Percentiles rank a stretch among this genome's conserved stretches.
Conservation (phyloP, 2,888 invertebrate genomes). For the Heteromyza rotundicornis region DNA sequence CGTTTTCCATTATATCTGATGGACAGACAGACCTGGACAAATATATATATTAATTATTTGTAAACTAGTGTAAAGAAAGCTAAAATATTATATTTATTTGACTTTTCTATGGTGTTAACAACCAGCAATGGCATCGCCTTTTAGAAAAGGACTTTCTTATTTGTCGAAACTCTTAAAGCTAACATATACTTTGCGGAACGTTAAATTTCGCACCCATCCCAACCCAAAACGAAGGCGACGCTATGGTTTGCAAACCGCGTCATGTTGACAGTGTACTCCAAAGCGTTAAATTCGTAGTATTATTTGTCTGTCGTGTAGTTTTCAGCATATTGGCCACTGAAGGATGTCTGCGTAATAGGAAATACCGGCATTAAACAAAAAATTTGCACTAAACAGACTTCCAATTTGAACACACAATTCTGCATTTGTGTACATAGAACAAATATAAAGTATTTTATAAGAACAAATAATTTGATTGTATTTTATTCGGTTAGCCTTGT, state of each 20-base stretch:
- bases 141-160: constrained; percentile 14
- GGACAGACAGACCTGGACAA: too few species aligned
- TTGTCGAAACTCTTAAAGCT: constrained; percentile 14
- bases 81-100: constrained; percentile 1
- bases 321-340: too few species aligned
- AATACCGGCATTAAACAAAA: background rate
- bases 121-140: background rate
- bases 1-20: too few species aligned
- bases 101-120: background rate
- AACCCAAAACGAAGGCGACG: background rate
- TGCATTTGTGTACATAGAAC: background rate
- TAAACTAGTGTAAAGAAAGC: background rate
- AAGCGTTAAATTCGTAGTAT: background rate
- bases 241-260: background rate
- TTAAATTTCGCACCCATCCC: too few species aligned
- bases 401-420: background rate
- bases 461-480: background rate
- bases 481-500: background rate
- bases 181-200: background rate
- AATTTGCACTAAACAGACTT: background rate
- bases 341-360: background rate
- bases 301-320: background rate
- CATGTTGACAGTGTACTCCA: background rate
- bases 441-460: too few species aligned
- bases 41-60: too few species aligned